phyloP scores from a whole-genome alignment of 2,888 invertebrate genomes.

The Zeuzera pyrina region DNA sequence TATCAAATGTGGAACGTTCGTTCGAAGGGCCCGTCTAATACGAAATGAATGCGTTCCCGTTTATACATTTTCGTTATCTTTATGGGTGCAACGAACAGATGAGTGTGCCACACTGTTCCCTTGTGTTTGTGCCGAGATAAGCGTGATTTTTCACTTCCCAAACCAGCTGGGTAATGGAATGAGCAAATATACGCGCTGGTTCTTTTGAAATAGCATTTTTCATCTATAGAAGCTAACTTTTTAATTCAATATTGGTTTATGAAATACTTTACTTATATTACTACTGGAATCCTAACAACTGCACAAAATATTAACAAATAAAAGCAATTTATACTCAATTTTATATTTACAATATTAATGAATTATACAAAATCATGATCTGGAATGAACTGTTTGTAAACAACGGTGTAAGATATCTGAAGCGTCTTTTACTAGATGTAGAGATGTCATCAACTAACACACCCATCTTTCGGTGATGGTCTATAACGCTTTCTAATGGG shows the following conservation, averaged over 20 bases:
- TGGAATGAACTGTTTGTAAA: conserved; percentile 69
- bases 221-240: conserved; percentile 47
- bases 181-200: conserved; percentile 52
- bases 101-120: conserved; percentile 58
- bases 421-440: conserved; percentile 30
- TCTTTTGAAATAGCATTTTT: conserved; percentile 44
- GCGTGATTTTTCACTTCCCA: conserved; percentile 70
- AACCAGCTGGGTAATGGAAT: conserved; percentile 60
- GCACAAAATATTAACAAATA: no score
- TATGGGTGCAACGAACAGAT: conserved; percentile 72
- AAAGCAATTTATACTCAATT: no score
- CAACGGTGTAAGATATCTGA: conserved; percentile 35
- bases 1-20: conserved; percentile 39
- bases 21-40: conserved; percentile 49
- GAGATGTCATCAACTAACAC: conserved; percentile 42
- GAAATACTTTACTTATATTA: no score
- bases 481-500: neutral
- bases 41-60: conserved; percentile 58
- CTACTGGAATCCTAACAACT: no score
- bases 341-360: no score
- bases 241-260: no score
- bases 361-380: no score
- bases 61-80: conserved; percentile 65
- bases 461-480: conserved; percentile 13
- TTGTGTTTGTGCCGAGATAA: conserved; percentile 59